Percentiles rank a stretch among this genome's conserved stretches.
phyloP scores from a whole-genome alignment of 1,140 invertebrate genomes.

The Hyphantria cunea region DNA sequence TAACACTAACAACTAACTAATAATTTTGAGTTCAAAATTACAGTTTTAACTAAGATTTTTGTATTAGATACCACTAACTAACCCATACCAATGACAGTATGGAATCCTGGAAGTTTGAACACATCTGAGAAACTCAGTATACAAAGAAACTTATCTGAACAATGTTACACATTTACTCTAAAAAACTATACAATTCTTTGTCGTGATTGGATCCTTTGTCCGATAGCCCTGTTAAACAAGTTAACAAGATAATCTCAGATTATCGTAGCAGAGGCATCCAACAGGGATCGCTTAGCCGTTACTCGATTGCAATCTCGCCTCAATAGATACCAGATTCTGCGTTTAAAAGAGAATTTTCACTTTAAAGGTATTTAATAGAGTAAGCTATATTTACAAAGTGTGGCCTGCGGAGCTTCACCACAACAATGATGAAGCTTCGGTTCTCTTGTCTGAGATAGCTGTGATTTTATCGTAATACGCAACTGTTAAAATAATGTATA shows the following conservation, averaged over 20 bases:
- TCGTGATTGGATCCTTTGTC: constrained; percentile 19
- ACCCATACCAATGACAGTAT: no score
- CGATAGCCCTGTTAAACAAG: constrained; percentile 20
- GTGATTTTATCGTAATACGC: no score
- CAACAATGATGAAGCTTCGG: no score
- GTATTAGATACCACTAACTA: no score
- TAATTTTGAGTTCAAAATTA: no score
- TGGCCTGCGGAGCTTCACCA: no score
- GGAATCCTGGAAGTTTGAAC: no score
- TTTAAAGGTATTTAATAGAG: constrained; percentile 6
- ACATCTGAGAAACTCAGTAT: no score
- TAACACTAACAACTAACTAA: no score
- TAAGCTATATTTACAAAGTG: background rate
- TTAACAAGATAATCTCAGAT: constrained; percentile 28
- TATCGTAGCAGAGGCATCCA: constrained; percentile 18
- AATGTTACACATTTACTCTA: background rate
- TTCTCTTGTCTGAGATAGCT: no score
- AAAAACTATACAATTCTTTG: background rate
- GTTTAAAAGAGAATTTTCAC: constrained; percentile 14
- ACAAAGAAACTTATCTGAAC: background rate
- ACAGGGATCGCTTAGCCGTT: constrained; percentile 19
- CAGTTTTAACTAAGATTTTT: no score
- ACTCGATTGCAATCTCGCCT: constrained; percentile 17
- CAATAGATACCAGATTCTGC: constrained; percentile 13
- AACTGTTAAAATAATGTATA: no score